Evolutionary conservation across 2,113 vertebrate genomes (phyloP), one percentile per base, ranked within the genome.

Genomic region (Carassius carassius): DNA sequence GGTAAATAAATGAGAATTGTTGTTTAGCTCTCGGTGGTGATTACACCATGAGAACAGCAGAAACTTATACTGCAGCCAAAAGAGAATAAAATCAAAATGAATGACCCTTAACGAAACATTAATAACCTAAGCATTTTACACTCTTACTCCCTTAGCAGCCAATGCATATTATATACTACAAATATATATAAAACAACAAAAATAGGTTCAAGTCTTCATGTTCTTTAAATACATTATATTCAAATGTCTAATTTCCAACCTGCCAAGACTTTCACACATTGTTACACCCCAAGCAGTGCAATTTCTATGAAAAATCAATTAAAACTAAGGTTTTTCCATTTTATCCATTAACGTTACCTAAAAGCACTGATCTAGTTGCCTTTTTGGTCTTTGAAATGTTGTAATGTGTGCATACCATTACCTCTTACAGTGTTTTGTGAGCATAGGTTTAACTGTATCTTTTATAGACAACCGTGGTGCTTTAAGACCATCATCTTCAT

Each of bases 121-220:
- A 76, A 86, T 89, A 91, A 92, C 88, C 78, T 89, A 89, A 88
- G 89, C 90, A 87, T 91, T 92, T 88, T 85, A 93, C 88, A 94
- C 90, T 93, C 90, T 89, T 93, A 91, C 84, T 93, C 91, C 85
- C 93, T 91, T 96, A 96, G 96, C 96, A 97, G 96, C 96, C 95
- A 92, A 95, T 94, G 93, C 85, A 89, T 91, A 94, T 93, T 91
- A 92, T 94, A 94, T 94, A 94, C 93, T 95, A 95, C 94, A 95
- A 94, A 95, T 93, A 92, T 94, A 81, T 81, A 94, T 92, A 94
- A 93, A 93, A 94, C 92, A 92, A 92, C 93, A 95, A 92, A 94
- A 94, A 93, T 93, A 95, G 92, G 93, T 97, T 97, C 96, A 97
- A 97, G 96, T 97, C 96, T 97, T 96, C 96, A 97, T 96, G 96